Conservation (phyloP, 2,888 invertebrate genomes). For the Eucera pruinosa region DNA sequence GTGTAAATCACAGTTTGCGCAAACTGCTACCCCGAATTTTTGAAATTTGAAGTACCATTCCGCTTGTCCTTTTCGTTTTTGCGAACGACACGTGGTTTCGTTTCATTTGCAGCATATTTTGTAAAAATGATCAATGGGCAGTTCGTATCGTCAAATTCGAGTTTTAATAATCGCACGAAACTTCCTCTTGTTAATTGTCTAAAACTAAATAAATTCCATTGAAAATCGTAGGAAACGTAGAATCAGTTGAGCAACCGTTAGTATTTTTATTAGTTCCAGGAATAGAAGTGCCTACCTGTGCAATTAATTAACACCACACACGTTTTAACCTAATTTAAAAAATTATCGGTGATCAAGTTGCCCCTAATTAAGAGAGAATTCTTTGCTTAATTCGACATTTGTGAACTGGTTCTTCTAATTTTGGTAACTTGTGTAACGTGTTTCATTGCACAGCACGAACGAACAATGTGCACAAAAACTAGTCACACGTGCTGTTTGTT, state of each 20-base stretch:
- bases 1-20: background rate
- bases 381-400: background rate
- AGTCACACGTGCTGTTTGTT: background rate
- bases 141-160: no score
- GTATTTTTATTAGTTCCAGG: background rate
- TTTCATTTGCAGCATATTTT: background rate
- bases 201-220: no score
- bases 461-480: background rate
- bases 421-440: background rate
- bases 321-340: constrained; percentile 1
- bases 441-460: background rate
- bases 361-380: background rate
- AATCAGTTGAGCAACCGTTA: background rate
- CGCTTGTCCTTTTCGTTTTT: background rate
- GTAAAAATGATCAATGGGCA: background rate
- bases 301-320: background rate
- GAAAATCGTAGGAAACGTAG: no score
- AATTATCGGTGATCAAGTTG: background rate
- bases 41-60: background rate
- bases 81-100: no score
- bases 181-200: no score
- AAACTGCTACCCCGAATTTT: background rate
- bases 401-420: constrained; percentile 11
- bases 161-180: no score
- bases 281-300: background rate